Percentiles rank a stretch among this genome's conserved stretches.
Conservation (phyloP, 2,888 invertebrate genomes). For the Trichogramma dendrolimi region DNA sequence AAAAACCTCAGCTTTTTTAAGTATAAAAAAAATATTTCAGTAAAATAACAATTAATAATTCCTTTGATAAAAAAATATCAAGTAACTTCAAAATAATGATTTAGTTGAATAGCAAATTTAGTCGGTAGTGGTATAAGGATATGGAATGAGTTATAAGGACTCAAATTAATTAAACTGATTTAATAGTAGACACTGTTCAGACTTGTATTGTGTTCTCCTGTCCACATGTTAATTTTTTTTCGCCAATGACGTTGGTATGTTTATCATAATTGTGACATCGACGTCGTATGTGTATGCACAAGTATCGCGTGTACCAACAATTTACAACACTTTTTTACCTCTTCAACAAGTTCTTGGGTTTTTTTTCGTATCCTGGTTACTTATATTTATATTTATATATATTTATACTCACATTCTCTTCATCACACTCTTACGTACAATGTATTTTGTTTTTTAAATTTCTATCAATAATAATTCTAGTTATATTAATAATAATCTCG, state of each 20-base stretch:
- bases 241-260: conserved; percentile 39
- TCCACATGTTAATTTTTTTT: conserved; percentile 39
- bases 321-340: conserved; percentile 39
- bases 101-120: too few species aligned
- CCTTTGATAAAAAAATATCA: too few species aligned
- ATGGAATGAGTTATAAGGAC: too few species aligned
- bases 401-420: conserved; percentile 24
- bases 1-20: too few species aligned
- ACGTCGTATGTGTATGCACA: conserved; percentile 44
- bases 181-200: conserved; percentile 49
- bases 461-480: conserved; percentile 13
- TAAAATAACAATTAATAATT: too few species aligned
- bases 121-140: too few species aligned
- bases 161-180: conserved; percentile 33
- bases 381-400: conserved; percentile 31
- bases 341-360: conserved; percentile 36
- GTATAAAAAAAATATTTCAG: too few species aligned
- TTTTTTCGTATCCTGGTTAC: conserved; percentile 18
- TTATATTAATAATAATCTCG: neutral
- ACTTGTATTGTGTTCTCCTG: conserved; percentile 51
- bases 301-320: conserved; percentile 41
- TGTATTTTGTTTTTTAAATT: conserved; percentile 22
- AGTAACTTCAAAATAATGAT: too few species aligned
- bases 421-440: conserved; percentile 14
- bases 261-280: conserved; percentile 33